Conservation (phyloP, 2,113 vertebrate genomes). For the Pyxicephalus adspersus region DNA sequence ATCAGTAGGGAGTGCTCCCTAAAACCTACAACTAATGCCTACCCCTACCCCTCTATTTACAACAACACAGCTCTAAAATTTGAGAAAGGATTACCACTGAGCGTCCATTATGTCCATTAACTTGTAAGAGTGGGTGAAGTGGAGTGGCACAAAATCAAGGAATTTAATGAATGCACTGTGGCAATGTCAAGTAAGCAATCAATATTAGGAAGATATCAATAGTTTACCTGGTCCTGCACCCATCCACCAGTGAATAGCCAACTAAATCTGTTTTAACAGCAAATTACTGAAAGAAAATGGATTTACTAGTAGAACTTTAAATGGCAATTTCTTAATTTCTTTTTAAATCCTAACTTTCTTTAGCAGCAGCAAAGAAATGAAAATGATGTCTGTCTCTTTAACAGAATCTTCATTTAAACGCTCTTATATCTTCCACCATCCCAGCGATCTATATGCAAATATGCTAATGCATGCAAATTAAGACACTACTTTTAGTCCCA, state of each 20-base stretch:
- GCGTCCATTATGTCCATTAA: no score
- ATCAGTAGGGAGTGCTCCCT: no score
- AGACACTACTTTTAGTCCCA: constrained; percentile 89
- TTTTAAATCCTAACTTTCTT: constrained; percentile 43
- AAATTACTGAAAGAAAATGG: not conserved
- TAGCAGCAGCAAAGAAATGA: constrained; percentile 54
- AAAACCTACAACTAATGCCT: no score
- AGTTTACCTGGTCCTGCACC: not conserved
- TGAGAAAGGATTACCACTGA: no score
- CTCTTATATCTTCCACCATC: constrained; percentile 84
- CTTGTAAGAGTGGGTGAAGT: no score
- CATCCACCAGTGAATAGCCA: not conserved
- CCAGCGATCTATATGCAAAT: constrained; percentile 88
- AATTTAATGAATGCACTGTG: not conserved
- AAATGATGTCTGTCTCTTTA: constrained; percentile 77
- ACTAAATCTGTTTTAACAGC: not conserved
- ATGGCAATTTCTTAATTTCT: constrained; percentile 35
- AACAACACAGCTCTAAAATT: no score
- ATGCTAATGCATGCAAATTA: constrained; percentile 88
- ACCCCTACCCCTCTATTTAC: no score
- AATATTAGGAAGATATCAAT: no score
- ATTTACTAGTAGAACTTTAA: constrained; percentile 8
- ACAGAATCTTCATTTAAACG: constrained; percentile 85
- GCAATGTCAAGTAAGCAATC: not conserved
- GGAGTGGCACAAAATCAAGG: no score